These are phyloP conservation scores for Dermatophagoides farinae DNA, from an alignment of 1,140 invertebrate genomes.

Conservation along the genomic window DNA sequence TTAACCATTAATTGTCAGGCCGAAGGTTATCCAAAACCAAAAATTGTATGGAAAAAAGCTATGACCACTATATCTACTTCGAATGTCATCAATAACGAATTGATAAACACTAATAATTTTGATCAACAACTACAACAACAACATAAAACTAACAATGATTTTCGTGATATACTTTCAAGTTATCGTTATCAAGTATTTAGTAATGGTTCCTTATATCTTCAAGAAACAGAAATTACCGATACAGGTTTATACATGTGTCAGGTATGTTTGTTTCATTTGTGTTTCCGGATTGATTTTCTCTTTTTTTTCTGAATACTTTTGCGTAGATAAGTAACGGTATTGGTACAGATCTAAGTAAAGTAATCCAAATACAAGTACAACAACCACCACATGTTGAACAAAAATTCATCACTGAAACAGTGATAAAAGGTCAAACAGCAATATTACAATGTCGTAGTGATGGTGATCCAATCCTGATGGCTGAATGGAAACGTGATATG, in stretches of 20 bases:
- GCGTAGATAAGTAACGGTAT: constrained; percentile 38
- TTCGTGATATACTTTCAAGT: constrained; percentile 27
- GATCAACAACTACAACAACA: background rate
- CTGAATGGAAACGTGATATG: constrained; percentile 26
- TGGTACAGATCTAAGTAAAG: constrained; percentile 38
- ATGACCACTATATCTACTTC: background rate
- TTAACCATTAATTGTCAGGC: constrained; percentile 29
- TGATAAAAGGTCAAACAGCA: constrained; percentile 23
- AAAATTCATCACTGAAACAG: constrained; percentile 20
- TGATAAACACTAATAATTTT: background rate
- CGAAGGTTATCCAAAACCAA: constrained; percentile 27
- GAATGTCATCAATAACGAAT: background rate
- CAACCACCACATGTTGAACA: constrained; percentile 21
- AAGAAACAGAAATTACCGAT: constrained; percentile 25
- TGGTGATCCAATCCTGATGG: constrained; percentile 26
- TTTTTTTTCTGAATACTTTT: constrained; percentile 9
- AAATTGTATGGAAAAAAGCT: constrained; percentile 14
- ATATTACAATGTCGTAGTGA: constrained; percentile 27
- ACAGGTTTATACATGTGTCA: constrained; percentile 37
- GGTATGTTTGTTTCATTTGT: constrained; percentile 21
- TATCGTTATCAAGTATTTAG: constrained; percentile 54
- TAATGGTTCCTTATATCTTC: constrained; percentile 29
- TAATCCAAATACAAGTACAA: constrained; percentile 37
- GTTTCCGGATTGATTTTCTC: background rate
- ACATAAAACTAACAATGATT: constrained; percentile 11